phyloP scores from a whole-genome alignment of 1,140 invertebrate species.

The Nymphalis io region DNA sequence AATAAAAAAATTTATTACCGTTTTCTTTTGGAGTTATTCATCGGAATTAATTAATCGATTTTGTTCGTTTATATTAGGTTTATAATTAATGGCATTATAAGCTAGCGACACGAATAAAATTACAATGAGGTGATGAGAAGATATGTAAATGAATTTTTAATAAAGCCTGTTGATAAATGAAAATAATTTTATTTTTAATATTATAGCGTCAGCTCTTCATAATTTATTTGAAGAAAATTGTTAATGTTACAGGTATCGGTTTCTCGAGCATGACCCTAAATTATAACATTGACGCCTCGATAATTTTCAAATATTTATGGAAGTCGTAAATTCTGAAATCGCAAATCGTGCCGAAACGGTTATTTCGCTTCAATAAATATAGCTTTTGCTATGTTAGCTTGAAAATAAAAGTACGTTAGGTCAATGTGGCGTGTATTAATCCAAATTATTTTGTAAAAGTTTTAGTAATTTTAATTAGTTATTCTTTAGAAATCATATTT shows the following conservation, averaged over 20 bases:
- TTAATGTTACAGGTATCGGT: slow-evolving; percentile 24
- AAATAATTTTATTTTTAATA: neutral
- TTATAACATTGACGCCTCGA: slow-evolving; percentile 32
- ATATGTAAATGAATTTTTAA: neutral
- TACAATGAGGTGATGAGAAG: neutral
- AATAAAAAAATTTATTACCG: neutral
- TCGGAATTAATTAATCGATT: slow-evolving; percentile 1
- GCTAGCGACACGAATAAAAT: slow-evolving; percentile 1
- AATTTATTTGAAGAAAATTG: slow-evolving; percentile 24
- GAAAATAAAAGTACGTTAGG: slow-evolving; percentile 24
- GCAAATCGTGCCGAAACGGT: slow-evolving; percentile 41
- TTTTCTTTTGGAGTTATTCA: neutral
- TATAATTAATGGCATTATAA: neutral
- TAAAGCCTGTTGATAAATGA: neutral
- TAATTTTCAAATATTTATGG: slow-evolving; percentile 41
- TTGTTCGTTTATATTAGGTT: neutral
- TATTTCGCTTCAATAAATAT: slow-evolving; percentile 36
- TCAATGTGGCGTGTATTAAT: neutral
- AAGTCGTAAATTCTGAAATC: slow-evolving; percentile 39
- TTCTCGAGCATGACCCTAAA: slow-evolving; percentile 28
- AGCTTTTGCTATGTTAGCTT: slow-evolving; percentile 5
- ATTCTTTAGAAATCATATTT: no score
- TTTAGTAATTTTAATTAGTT: neutral
- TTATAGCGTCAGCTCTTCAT: slow-evolving; percentile 2
- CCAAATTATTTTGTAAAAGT: neutral